A percentile compares a stretch with the other conserved stretches of the same genome.
phyloP scores from a whole-genome alignment of 2,797 vertebrate genomes.

The Nannoperca obscura region DNA sequence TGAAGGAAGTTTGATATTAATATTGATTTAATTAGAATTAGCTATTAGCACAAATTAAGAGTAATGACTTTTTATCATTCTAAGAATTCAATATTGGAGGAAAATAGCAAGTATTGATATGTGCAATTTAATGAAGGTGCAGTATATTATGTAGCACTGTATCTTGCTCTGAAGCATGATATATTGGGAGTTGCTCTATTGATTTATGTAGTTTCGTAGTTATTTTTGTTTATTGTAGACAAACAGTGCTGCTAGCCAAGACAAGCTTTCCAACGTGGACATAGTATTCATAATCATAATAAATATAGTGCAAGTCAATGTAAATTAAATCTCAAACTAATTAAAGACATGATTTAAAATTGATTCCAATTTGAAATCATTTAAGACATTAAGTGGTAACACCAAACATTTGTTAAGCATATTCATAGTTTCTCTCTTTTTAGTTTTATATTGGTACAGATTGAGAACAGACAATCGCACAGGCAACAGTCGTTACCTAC shows the following conservation, averaged over 20 bases:
- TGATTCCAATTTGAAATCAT: too few species aligned
- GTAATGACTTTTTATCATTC: background rate
- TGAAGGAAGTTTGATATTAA: background rate
- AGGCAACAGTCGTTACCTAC: background rate
- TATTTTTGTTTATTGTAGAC: background rate
- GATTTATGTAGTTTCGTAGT: background rate
- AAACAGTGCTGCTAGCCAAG: background rate
- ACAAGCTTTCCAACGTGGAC: background rate
- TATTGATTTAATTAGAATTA: background rate
- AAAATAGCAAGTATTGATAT: background rate
- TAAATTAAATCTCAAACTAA: background rate
- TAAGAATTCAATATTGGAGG: background rate
- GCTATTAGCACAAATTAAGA: background rate
- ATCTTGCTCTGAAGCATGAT: background rate
- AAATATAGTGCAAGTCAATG: background rate
- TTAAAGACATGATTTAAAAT: background rate
- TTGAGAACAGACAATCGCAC: background rate
- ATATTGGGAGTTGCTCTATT: background rate
- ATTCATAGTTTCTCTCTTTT: background rate
- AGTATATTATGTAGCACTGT: background rate
- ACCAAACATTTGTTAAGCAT: background rate
- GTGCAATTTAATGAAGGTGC: background rate
- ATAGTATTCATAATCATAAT: background rate
- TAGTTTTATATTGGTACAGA: background rate
- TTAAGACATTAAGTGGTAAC: too few species aligned